Conservation (phyloP, 1,140 invertebrate genomes). For the Brachionus calyciflorus region DNA sequence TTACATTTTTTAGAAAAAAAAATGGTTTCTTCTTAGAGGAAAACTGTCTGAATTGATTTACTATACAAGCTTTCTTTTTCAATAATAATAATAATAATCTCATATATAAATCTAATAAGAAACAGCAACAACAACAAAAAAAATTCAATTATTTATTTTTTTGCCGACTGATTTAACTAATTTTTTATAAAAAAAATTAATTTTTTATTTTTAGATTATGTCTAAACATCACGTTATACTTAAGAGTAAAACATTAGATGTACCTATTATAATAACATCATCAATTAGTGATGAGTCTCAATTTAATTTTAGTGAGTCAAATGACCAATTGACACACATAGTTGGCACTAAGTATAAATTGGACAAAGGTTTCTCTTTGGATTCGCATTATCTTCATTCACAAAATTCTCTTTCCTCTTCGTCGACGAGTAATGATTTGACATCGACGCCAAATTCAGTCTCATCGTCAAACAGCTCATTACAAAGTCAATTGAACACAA, state of each 20-base stretch:
- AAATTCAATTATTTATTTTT: too few relatives aligned
- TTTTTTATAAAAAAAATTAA: too few relatives aligned
- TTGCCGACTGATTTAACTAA: too few relatives aligned
- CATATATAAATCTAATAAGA: too few relatives aligned
- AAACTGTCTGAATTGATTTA: too few relatives aligned
- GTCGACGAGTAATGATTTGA: not conserved
- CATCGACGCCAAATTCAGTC: conserved; percentile 16
- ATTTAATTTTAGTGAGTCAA: not conserved
- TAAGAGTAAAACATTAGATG: conserved; percentile 31
- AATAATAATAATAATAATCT: too few relatives aligned
- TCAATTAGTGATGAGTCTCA: not conserved
- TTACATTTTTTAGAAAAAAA: too few relatives aligned
- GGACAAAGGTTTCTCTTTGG: conserved; percentile 30
- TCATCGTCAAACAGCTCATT: conserved; percentile 27
- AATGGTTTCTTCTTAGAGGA: too few relatives aligned
- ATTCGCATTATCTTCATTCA: conserved; percentile 1
- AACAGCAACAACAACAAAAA: too few relatives aligned
- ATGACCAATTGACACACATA: not conserved
- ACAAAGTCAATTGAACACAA: conserved; percentile 22
- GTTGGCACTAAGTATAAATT: conserved; percentile 8
- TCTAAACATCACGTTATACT: conserved; percentile 27
- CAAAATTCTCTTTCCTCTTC: conserved; percentile 39
- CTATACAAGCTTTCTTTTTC: too few relatives aligned
- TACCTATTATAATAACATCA: conserved; percentile 39
- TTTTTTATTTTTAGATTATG: not conserved